phyloP scores from a whole-genome alignment of 2,888 invertebrate species.

The Punctoribates punctum region DNA sequence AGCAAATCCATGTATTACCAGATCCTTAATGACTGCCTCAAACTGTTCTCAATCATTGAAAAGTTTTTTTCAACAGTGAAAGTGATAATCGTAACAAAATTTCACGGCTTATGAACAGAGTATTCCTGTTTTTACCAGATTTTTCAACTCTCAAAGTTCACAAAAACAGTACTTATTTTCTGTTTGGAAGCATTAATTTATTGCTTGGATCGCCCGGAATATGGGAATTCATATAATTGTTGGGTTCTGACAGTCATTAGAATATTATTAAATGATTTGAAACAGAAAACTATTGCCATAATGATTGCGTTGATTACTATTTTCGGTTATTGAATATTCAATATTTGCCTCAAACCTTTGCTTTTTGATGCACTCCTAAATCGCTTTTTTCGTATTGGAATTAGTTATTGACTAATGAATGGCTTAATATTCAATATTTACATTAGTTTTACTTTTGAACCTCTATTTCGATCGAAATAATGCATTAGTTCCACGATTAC shows the following conservation, averaged over 20 bases:
- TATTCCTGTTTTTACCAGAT: too few relatives aligned
- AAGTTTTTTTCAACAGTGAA: too few relatives aligned
- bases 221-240: not conserved
- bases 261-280: constrained; percentile 6
- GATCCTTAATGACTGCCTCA: too few relatives aligned
- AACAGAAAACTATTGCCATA: not conserved
- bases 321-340: not conserved
- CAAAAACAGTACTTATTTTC: not conserved
- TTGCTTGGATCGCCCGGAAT: not conserved
- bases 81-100: too few relatives aligned
- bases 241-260: not conserved
- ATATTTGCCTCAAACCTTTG: not conserved
- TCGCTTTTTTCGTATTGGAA: not conserved
- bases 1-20: too few relatives aligned
- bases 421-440: not conserved
- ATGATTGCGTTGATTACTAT: not conserved
- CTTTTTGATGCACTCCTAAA: not conserved
- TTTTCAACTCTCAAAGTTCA: too few relatives aligned
- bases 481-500: not conserved
- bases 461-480: not conserved
- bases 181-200: not conserved
- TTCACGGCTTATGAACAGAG: too few relatives aligned
- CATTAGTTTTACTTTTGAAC: not conserved
- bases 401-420: not conserved
- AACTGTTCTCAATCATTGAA: too few relatives aligned